Evolutionary conservation across 2,797 vertebrate species (phyloP).

Genomic region (Pyrocephalus nanus): DNA sequence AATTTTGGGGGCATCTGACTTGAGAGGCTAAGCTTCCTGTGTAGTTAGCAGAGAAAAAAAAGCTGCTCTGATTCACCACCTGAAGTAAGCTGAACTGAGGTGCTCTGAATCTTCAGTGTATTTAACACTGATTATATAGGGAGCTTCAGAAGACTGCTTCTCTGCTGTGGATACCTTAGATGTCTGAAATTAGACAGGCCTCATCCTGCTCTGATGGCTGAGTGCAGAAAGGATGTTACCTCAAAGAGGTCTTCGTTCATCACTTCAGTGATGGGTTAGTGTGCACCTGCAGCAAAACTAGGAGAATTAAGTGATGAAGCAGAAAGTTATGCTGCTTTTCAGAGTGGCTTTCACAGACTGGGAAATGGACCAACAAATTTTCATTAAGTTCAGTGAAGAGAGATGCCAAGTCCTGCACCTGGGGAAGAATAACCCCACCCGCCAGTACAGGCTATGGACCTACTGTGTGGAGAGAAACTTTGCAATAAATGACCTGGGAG

Average conservation of each 20-base stretch:
- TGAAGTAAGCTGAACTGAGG: background rate
- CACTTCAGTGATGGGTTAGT: background rate
- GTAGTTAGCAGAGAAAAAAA: background rate
- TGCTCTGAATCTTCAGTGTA: background rate
- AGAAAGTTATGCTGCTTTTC: background rate
- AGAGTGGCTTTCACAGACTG: background rate
- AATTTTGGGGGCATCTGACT: background rate
- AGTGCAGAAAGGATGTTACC: background rate
- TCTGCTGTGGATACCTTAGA: background rate
- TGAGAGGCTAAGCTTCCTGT: background rate
- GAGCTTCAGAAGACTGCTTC: background rate
- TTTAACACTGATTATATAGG: background rate
- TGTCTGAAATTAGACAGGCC: background rate
- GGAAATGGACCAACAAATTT: background rate
- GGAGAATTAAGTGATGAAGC: background rate
- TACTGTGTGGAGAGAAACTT: background rate
- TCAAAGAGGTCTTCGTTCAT: background rate
- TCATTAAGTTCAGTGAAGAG: background rate
- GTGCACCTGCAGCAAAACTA: background rate
- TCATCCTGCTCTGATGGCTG: background rate
- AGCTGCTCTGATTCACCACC: background rate
- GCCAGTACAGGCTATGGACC: background rate
- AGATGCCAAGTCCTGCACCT: background rate
- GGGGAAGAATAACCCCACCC: background rate
- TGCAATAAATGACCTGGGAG: background rate